Conservation (phyloP, 2,113 vertebrate species). For the Diglossa brunneiventris region DNA sequence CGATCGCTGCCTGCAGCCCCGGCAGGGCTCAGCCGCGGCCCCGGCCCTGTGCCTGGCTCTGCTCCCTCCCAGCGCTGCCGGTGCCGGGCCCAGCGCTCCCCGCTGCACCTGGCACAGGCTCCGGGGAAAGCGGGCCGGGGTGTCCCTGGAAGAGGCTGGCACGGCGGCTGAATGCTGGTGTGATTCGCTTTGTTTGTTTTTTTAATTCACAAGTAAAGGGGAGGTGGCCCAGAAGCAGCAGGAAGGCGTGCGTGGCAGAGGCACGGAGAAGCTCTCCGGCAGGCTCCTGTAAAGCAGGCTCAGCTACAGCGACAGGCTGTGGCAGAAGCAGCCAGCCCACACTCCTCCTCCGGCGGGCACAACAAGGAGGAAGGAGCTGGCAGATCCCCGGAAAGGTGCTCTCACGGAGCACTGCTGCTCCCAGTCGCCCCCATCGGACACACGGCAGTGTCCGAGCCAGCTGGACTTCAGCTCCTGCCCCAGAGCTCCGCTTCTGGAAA, state of each 20-base stretch:
- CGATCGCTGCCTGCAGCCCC: too few relatives aligned
- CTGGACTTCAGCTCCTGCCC: not conserved
- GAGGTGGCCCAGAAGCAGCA: not conserved
- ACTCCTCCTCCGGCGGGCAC: not conserved
- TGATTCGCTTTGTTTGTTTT: not conserved
- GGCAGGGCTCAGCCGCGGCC: not conserved
- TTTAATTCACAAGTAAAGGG: not conserved
- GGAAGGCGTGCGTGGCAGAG: not conserved
- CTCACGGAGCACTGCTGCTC: fast-evolving
- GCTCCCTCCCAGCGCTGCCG: not conserved
- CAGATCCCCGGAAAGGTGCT: fast-evolving
- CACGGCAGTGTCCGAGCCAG: not conserved
- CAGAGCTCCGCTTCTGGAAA: constrained; percentile 78
- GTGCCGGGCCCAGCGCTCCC: not conserved
- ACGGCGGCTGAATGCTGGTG: fast-evolving
- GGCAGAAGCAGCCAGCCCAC: not conserved
- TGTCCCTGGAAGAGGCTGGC: too few relatives aligned
- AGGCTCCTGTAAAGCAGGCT: too few relatives aligned
- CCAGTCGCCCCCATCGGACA: not conserved
- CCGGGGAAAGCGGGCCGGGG: too few relatives aligned
- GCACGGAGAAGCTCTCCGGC: not conserved
- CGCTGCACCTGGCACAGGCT: not conserved
- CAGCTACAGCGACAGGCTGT: not conserved
- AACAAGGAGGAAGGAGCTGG: not conserved
- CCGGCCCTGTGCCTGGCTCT: not conserved